Evolutionary conservation across 2,797 vertebrate species (phyloP), one percentile per base, ranked within the genome.

Genomic region (Adelosebastes latens): DNA sequence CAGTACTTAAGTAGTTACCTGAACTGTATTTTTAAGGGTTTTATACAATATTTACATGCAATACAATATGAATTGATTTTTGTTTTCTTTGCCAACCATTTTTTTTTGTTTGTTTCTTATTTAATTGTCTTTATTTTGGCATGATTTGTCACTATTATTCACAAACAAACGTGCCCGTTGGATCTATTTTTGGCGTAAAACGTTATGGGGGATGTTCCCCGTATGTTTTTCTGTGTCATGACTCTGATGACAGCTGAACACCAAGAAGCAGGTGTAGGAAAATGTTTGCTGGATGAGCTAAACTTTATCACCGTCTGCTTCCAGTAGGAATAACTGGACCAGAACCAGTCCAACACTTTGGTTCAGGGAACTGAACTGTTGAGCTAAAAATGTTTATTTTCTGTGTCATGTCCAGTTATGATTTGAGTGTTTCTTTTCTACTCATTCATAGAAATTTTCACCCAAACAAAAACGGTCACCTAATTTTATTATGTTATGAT

Each of bases 11-110:
- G 93, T 96, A 95, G 95, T 96, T 96, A 95, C 93, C 92, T 95
- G 93, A 96, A 96, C 94, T 96, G 95, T 96, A 95, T 96, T 96
- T 96, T 96, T 96, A 95, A 96, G 94, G 94, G 94, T 96, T 96
- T 96, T 96, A 96, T 96, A 96, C 95, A 93, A 96, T 96, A 96
- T 96, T 96, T 96, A 96, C 95, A 96, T 96, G 95, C 95, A 96
- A 95, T 96, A 96, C 93, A 59, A 92, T 93, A 95, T 94, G 89
- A 93, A 93, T 92, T 91, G 81, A 88, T 89, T 89, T 92, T 90
- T 89, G 75, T 77, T 88, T 84, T 58, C 46, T 91, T 93, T 92
- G 92, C 89, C 93, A 93, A 93, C 81, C 72, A 63, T 80, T 88
- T 79, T 86, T 78, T 88, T 88, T 76, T 88, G 34, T 83, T 85